A percentile compares a stretch with the other conserved stretches of the same genome.
Evolutionary conservation across 2,113 vertebrate species (phyloP).

Genomic region (Emydocephalus ijimae): DNA sequence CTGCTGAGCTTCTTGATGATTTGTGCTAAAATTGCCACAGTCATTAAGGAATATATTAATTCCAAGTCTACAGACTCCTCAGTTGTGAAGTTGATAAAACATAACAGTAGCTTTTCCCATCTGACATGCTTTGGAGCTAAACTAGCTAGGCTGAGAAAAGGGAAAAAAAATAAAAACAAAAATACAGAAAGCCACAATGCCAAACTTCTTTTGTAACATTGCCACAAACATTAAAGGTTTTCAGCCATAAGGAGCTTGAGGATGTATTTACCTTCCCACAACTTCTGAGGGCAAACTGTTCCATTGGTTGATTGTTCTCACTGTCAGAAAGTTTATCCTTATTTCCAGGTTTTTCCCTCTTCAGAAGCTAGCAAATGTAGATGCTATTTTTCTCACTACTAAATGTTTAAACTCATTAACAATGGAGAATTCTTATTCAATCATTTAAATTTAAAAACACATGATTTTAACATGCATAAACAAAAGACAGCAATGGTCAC

Average conservation of each 20-base stretch:
- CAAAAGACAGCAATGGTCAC: neutral
- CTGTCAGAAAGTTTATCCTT: too few relatives aligned
- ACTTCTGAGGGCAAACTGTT: too few relatives aligned
- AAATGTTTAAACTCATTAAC: neutral
- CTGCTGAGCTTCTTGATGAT: constrained; percentile 45
- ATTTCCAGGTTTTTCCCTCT: neutral
- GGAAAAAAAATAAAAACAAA: neutral
- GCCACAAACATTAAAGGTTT: neutral
- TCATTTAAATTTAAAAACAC: neutral
- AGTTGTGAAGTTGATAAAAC: neutral
- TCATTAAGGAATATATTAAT: neutral
- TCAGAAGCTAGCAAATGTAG: neutral
- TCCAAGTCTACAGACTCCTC: neutral
- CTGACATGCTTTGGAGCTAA: neutral
- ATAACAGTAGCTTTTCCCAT: neutral
- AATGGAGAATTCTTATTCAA: neutral
- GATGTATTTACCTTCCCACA: neutral
- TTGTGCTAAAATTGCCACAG: constrained; percentile 35
- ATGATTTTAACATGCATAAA: neutral
- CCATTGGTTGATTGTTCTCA: too few relatives aligned
- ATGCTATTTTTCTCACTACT: neutral
- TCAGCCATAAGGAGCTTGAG: neutral
- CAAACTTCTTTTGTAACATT: neutral
- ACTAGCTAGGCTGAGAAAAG: neutral
- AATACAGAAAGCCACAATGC: neutral